Evolutionary conservation across 2,797 vertebrate genomes (phyloP), one percentile per base, ranked within the genome.

Genomic region (Allobates femoralis): DNA sequence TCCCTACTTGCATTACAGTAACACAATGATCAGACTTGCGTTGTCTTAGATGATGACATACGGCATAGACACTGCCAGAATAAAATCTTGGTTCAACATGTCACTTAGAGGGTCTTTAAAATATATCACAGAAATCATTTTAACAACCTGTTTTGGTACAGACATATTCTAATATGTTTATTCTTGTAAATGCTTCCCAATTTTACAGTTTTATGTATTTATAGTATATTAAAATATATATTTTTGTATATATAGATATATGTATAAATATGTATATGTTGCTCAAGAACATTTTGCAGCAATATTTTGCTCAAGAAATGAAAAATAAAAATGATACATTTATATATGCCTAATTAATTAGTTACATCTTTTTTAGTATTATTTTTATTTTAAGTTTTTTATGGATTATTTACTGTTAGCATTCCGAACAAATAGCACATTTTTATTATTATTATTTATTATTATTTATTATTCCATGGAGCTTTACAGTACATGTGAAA

Each of bases 11-110:
- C 50, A 80, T 60, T 85, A 55, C 78, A 67, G 62, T 85, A 85
- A 78, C 50, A 79, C 55, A 74, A 66, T 76, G 85, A 86, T 86
- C 67, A 79, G 53, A 81, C 28, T 34, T 21, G 2, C 41, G 53
- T 85, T 85, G 67, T 74, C 51, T 85, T 64, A 85, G 77, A 85
- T 71, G 62, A 79, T 55, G 75, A 80, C 15, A 79, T 51, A 73
- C 66, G 58, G 58, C 21, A 26, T 46, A 81, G 79, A 56, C n/a
- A 58, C 51, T 74, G 69, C 30, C 67, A 60, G 51, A 46, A 83
- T 60, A 1, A 19, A 30, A 37, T 80, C 56, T 50, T 66, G 56
- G 32, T 79, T 79, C 60, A 56, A 60, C 77, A 58, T 60, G 55
- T 79, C 28, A 78, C 34, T 79, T 34, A n/a, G 14, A 50, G 71